Percentiles rank a stretch among this genome's conserved stretches.
These are phyloP conservation scores for Brachirus orientalis DNA, from an alignment of 2,113 vertebrate genomes.

Conservation along the genomic window DNA sequence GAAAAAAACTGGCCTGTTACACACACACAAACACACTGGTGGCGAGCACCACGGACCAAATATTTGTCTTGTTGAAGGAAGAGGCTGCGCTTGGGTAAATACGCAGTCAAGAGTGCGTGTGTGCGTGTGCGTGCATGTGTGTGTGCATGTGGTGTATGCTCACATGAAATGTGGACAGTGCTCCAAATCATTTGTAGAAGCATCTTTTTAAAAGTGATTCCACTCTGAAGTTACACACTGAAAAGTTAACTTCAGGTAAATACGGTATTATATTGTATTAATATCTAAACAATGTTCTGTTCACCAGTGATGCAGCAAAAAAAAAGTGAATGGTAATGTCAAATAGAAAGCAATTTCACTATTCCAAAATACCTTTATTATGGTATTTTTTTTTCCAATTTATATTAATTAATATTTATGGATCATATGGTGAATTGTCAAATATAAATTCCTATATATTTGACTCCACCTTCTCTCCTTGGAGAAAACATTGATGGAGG, in stretches of 20 bases:
- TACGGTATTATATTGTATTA: background rate
- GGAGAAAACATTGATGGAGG: background rate
- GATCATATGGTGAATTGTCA: no score
- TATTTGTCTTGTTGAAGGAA: slow-evolving; percentile 98
- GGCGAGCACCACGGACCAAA: slow-evolving; percentile 70
- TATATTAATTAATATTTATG: no score
- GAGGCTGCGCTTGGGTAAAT: slow-evolving; percentile 87
- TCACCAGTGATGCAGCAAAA: no score
- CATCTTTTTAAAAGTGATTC: slow-evolving; percentile 12
- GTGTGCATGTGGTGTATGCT: slow-evolving; percentile 26
- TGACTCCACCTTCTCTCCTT: no score
- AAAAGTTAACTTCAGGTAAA: slow-evolving; percentile 30
- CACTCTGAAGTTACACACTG: slow-evolving; percentile 23
- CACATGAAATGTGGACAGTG: slow-evolving; percentile 12
- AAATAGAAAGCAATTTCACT: no score
- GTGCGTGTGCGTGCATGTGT: slow-evolving; percentile 31
- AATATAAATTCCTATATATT: no score
- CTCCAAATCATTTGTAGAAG: slow-evolving; percentile 14
- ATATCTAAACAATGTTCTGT: no score
- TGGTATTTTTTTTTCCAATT: no score
- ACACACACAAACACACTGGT: slow-evolving; percentile 59
- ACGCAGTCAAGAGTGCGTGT: slow-evolving; percentile 54
- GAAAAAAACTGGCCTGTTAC: slow-evolving; percentile 49
- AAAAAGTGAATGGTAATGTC: no score
- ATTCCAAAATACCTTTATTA: no score